Percentiles rank a stretch among this genome's conserved stretches.
These are phyloP conservation scores for Odontamblyopus rebecca DNA, from an alignment of 2,797 vertebrate species.

Conservation along the genomic window DNA sequence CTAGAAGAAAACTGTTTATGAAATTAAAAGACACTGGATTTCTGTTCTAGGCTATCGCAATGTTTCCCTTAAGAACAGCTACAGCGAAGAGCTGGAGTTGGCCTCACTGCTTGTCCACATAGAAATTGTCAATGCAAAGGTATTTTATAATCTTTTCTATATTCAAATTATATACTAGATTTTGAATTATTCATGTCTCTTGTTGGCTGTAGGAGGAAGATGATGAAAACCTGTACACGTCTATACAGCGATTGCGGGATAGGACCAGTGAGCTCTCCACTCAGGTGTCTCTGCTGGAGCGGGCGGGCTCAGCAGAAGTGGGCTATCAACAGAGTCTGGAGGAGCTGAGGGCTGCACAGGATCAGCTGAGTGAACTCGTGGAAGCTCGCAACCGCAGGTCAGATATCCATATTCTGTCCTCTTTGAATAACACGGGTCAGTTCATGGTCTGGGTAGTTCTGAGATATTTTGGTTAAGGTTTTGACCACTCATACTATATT, in stretches of 20 bases:
- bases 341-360: constrained; percentile 81
- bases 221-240: constrained; percentile 86
- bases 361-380: constrained; percentile 84
- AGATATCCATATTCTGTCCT: neutral
- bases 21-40: neutral
- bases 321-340: constrained; percentile 86
- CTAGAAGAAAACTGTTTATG: neutral
- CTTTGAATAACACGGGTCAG: neutral
- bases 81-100: constrained; percentile 92
- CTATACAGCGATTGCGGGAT: constrained; percentile 86
- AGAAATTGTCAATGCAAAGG: constrained; percentile 88
- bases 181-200: neutral
- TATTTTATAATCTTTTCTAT: constrained; percentile 37
- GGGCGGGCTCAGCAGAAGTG: constrained; percentile 77
- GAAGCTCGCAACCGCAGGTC: constrained; percentile 86
- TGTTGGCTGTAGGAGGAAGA: constrained; percentile 82
- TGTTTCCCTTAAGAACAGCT: constrained; percentile 94
- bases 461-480: neutral
- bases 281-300: constrained; percentile 82
- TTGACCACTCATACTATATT: too few species aligned
- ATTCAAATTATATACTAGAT: neutral
- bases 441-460: neutral
- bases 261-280: constrained; percentile 82
- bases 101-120: constrained; percentile 90
- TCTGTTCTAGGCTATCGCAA: constrained; percentile 86